Evolutionary conservation across 1,140 invertebrate genomes (phyloP).

Genomic region (Leptonema lineaticorne): DNA sequence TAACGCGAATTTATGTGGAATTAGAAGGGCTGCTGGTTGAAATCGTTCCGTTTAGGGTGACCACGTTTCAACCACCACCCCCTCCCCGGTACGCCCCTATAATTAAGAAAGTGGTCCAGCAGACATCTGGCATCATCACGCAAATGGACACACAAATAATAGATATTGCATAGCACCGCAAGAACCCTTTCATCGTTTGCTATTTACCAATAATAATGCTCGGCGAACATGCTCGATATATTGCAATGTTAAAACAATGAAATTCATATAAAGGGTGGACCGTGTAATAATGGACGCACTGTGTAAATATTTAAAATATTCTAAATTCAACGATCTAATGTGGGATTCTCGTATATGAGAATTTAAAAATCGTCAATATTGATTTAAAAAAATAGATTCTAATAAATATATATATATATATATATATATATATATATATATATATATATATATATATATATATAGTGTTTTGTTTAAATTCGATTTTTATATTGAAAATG

Average conservation of each 20-base stretch:
- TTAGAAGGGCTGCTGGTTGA: neutral
- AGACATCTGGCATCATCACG: conserved; percentile 37
- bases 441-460: no score
- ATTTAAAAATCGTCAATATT: no score
- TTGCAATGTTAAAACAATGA: neutral
- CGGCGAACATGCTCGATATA: neutral
- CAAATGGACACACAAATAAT: conserved; percentile 37
- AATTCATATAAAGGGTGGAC: neutral
- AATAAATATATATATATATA: no score
- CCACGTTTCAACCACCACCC: conserved; percentile 13
- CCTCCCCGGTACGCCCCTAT: conserved; percentile 5
- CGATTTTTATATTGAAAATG: no score
- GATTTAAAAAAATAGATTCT: no score
- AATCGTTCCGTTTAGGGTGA: conserved; percentile 17
- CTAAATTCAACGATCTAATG: no score
- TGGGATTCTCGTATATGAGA: no score
- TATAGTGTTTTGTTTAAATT: no score
- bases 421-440: no score
- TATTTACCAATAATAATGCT: neutral
- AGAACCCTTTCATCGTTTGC: conserved; percentile 21
- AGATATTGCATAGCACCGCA: conserved; percentile 24
- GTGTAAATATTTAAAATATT: neutral
- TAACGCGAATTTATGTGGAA: neutral
- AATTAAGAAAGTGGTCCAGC: conserved; percentile 35
- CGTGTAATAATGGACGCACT: no score